These are phyloP conservation scores for Brachyptera risi DNA, from an alignment of 2,888 invertebrate species.

Conservation along the genomic window DNA sequence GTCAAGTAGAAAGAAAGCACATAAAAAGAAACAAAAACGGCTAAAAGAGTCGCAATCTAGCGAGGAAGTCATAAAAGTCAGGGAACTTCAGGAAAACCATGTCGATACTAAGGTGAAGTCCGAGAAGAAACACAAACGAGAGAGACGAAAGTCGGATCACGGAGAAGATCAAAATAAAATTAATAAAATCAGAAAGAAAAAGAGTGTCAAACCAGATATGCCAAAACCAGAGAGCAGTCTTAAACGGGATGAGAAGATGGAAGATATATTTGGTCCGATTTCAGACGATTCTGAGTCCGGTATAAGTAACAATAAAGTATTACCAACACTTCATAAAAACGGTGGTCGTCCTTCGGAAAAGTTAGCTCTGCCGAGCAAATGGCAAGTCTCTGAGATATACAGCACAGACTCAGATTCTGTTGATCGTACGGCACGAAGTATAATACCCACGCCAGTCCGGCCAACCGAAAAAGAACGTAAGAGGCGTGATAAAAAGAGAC, in stretches of 20 bases:
- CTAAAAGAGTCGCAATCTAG: slow-evolving; percentile 61
- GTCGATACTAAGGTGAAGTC: slow-evolving; percentile 41
- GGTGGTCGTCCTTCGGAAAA: slow-evolving; percentile 33
- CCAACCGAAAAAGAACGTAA: slow-evolving; percentile 58
- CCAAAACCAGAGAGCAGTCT: slow-evolving; percentile 35
- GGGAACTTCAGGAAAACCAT: slow-evolving; percentile 35
- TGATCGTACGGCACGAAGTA: background rate
- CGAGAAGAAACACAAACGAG: slow-evolving; percentile 41
- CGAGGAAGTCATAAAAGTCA: slow-evolving; percentile 46
- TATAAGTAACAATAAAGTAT: slow-evolving; percentile 27
- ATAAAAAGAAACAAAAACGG: slow-evolving; percentile 80
- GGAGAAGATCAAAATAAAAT: slow-evolving; percentile 44
- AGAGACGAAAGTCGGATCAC: slow-evolving; percentile 37
- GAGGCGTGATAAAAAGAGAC: slow-evolving; percentile 49
- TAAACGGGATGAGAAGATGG: slow-evolving; percentile 76
- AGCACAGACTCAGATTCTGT: slow-evolving; percentile 51
- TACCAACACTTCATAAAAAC: slow-evolving; percentile 19
- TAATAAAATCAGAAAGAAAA: slow-evolving; percentile 45
- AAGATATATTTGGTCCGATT: slow-evolving; percentile 82
- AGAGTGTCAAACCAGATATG: slow-evolving; percentile 30
- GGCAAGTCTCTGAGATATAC: slow-evolving; percentile 45
- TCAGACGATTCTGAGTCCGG: slow-evolving; percentile 62
- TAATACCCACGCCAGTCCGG: slow-evolving; percentile 8
- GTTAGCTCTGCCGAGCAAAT: slow-evolving; percentile 39
- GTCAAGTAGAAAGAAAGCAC: slow-evolving; percentile 61